phyloP scores from a whole-genome alignment of 2,113 vertebrate genomes.

The Otocyon megalotis region DNA sequence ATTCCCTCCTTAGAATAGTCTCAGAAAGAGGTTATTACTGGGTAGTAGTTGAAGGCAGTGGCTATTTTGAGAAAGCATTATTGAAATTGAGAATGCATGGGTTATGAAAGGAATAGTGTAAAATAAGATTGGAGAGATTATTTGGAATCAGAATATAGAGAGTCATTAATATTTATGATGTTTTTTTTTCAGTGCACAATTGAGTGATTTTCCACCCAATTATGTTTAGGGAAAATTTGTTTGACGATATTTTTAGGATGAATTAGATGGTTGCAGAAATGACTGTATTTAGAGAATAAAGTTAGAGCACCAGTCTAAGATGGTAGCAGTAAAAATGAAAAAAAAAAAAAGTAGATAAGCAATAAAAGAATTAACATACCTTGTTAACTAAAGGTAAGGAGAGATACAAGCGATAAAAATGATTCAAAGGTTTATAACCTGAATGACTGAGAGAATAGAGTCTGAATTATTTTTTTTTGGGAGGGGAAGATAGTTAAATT shows the following conservation, averaged over 20 bases:
- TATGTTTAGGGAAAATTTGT: neutral
- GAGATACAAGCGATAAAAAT: neutral
- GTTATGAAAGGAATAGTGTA: neutral
- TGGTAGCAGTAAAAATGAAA: neutral
- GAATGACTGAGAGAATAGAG: neutral
- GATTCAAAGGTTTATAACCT: neutral
- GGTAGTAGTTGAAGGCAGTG: neutral
- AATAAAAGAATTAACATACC: neutral
- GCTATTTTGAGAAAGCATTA: neutral
- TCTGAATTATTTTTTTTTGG: neutral
- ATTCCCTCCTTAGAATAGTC: neutral
- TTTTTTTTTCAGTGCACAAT: neutral
- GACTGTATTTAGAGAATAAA: neutral
- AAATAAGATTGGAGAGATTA: neutral
- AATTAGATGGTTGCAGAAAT: neutral
- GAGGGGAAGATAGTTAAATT: neutral
- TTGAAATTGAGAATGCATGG: neutral
- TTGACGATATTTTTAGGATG: neutral
- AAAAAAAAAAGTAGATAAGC: neutral
- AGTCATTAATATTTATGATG: neutral
- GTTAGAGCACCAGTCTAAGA: neutral
- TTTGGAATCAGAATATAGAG: neutral
- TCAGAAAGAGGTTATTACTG: neutral
- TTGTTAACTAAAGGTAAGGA: neutral
- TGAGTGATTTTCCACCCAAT: neutral